Evolutionary conservation across 2,888 invertebrate genomes (phyloP), one percentile per base, ranked within the genome.

Genomic region (Lithodes maja): DNA sequence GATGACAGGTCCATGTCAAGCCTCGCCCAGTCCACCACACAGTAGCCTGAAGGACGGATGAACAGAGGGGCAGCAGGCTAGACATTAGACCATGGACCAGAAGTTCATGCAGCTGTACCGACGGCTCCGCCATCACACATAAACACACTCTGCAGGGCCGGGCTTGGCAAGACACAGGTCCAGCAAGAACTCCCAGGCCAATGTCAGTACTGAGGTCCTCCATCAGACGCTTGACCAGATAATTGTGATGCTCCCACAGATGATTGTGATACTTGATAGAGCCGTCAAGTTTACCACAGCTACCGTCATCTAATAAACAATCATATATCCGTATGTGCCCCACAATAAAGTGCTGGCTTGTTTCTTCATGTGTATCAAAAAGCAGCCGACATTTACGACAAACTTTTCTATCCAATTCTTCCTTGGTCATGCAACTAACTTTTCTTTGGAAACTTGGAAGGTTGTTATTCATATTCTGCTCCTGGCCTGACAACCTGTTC

Each of bases 21-120:
- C 88, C 84, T 78, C 86, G 74, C 12, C 91, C 91, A 9, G 90
- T 91, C 91, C 91, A 91, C 91, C 91, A 91, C 3, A 90, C 84
- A 52, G 77, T 87, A 33, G 90, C 86, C 71, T 91, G 91, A 61
- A 79, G 84, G 61, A 85, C 77, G 83, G 80, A 53, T 83, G 86
- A 69, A 85, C 83, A 68, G 69, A 86, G n/a, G 80, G 86, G 71
- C 49, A 89, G 53, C 75, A 89, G 54, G 17, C 85, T 68, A 12
- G 88, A 84, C 71, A 84, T 53, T n/a, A 85, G 75, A 7, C 91
- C 91, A 82, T 91, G 91, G 7, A 91, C 86, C 12, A 91, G 52
- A 7, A 91, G 83, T 74, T 91, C 91, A 82, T 91, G 91, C 12
- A 91, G 50, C 54, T 86, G 88, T 50, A 90, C 68, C 15, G 68